Evolutionary conservation across 2,888 invertebrate species (phyloP), one percentile per base, ranked within the genome.

Genomic region (Ryuthela nishihirai): DNA sequence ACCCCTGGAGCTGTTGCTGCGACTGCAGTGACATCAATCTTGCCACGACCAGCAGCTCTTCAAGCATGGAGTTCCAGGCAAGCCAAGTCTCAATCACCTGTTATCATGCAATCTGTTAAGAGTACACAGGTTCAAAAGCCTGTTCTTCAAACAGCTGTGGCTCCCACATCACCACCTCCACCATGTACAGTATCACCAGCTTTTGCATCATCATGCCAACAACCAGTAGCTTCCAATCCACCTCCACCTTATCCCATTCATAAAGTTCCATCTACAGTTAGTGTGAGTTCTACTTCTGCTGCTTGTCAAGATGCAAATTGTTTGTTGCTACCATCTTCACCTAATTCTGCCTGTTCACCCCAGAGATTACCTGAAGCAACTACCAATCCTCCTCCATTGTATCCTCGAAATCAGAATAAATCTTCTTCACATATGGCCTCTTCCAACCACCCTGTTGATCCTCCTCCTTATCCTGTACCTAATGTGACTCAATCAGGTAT

Each of bases 101-200:
- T 95, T 65, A 93, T 95, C 64, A 95, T 94, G 92, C 93, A 94
- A 74, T 90, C 92, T 25, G 95, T 95, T 17, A 91, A 91, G 74
- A 92, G 92, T 77, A 92, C 92, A 17, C 92, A 93, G 75, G 93
- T 76, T 21, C 92, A 92, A 72, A 95, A 94, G 73, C 95, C 95
- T 0, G 85, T 93, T 24, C 78, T 94, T 64, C 95, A 95, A 76
- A 95, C 93, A 15, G 95, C 95, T 9, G 89, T 92, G 43, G 93
- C 90, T n/a, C 93, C 93, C 1, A 84, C 86, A 23, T 83, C 87
- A 12, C 88, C 88, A 2, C 82, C 39, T 4, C 54, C 61, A 42
- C 24, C 53, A 36, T 39, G 36, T 21, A 43, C 60, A 25, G 49
- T 36, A n/a, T 35, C 54, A 12, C 49, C 54, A 4, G 42, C 36